Evolutionary conservation across 2,888 invertebrate genomes (phyloP).

Genomic region (Chrysopilus asiliformis): DNA sequence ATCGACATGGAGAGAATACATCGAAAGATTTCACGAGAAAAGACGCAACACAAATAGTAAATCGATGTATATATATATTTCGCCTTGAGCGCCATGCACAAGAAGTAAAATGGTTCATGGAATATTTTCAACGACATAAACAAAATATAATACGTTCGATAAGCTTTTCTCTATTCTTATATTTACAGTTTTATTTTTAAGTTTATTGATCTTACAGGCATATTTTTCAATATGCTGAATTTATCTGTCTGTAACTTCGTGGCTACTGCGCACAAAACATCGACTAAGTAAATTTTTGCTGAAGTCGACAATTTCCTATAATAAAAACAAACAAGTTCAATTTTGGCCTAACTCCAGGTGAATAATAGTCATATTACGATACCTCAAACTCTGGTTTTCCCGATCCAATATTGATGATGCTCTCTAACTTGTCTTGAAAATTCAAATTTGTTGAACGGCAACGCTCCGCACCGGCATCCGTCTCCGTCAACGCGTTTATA

Average conservation of each 20-base stretch:
- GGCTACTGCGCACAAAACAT: constrained; percentile 2
- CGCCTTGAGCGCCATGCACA: too few species aligned
- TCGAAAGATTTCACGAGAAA: too few species aligned
- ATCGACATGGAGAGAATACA: too few species aligned
- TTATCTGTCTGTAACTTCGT: constrained; percentile 11
- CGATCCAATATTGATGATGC: constrained; percentile 6
- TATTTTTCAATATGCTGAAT: constrained; percentile 1
- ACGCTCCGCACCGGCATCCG: constrained; percentile 11
- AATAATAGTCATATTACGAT: background rate
- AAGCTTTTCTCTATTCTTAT: too few species aligned
- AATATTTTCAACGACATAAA: too few species aligned
- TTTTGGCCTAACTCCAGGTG: too few species aligned
- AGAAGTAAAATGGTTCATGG: too few species aligned
- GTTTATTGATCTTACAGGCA: constrained; percentile 10
- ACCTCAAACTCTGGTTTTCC: constrained; percentile 9
- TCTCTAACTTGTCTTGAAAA: constrained; percentile 6
- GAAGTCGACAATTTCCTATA: constrained; percentile 10
- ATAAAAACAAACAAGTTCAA: background rate
- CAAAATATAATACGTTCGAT: too few species aligned
- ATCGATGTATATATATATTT: too few species aligned
- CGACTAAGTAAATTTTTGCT: constrained; percentile 5
- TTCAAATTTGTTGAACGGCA: constrained; percentile 7
- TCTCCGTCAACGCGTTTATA: constrained; percentile 15
- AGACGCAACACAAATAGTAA: too few species aligned
- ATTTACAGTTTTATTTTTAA: too few species aligned